A percentile compares a stretch with the other conserved stretches of the same genome.
These are phyloP conservation scores for Hermaeophaga mercurialis DNA, from an alignment of 2,888 invertebrate species.

Conservation along the genomic window DNA sequence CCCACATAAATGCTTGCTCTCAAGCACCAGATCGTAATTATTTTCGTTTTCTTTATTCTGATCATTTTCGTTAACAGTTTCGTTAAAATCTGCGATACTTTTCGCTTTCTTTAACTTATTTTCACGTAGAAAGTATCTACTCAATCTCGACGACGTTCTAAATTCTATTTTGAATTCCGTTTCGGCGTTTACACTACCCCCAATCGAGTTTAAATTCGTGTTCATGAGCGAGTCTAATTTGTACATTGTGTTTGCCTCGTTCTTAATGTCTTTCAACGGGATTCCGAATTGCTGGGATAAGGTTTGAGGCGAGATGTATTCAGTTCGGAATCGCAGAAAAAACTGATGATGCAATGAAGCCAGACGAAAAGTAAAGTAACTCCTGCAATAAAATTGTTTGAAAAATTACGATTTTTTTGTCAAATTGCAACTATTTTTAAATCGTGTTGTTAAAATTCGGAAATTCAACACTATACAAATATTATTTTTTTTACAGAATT, in stretches of 20 bases:
- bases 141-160: conserved; percentile 45
- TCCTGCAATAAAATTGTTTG: conserved; percentile 57
- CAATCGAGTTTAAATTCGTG: conserved; percentile 35
- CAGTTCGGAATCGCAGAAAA: conserved; percentile 73
- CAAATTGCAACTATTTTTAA: no score
- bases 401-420: conserved; percentile 1
- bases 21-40: conserved; percentile 47
- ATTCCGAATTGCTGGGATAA: conserved; percentile 67
- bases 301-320: conserved; percentile 70
- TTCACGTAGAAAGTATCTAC: conserved; percentile 20
- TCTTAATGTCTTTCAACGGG: conserved; percentile 60
- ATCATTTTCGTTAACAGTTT: conserved; percentile 60
- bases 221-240: conserved; percentile 54
- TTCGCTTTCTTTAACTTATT: conserved; percentile 57
- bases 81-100: conserved; percentile 61
- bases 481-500: no score
- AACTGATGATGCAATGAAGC: conserved; percentile 80
- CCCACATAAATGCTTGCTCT: conserved; percentile 52
- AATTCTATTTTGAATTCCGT: conserved; percentile 55
- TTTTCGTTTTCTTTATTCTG: conserved; percentile 75
- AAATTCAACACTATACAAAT: no score
- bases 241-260: conserved; percentile 55
- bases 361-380: conserved; percentile 76
- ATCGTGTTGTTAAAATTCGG: no score
- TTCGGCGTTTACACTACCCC: conserved; percentile 49